phyloP scores from a whole-genome alignment of 2,888 invertebrate species.

The Eulithis prunata region DNA sequence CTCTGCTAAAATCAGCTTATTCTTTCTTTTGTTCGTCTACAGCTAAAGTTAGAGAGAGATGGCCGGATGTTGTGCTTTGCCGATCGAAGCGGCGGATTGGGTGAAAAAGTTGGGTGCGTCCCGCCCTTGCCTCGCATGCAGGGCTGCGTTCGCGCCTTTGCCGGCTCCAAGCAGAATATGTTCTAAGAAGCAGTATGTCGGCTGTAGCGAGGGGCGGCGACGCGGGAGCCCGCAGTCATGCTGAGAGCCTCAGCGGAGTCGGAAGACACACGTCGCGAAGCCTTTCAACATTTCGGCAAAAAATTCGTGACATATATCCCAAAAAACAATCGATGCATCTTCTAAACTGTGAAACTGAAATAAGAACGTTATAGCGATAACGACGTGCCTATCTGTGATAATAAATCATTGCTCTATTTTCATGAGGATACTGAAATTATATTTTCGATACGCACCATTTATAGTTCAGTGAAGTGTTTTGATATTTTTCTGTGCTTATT shows the following conservation, averaged over 20 bases:
- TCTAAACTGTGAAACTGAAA: constrained; percentile 56
- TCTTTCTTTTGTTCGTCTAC: constrained; percentile 45
- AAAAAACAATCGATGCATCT: constrained; percentile 59
- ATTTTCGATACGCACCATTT: constrained; percentile 59
- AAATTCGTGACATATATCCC: constrained; percentile 73
- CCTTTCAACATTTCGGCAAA: constrained; percentile 72
- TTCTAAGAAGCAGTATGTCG: constrained; percentile 81
- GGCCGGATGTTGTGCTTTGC: constrained; percentile 41
- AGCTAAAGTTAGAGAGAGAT: constrained; percentile 56
- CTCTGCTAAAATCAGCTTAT: constrained; percentile 46
- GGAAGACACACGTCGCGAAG: constrained; percentile 80
- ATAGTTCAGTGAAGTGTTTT: constrained; percentile 74
- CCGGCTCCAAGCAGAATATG: constrained; percentile 66
- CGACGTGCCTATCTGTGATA: constrained; percentile 77
- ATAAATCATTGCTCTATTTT: constrained; percentile 61
- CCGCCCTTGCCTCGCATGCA: constrained; percentile 69
- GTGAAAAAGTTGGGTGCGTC: constrained; percentile 70
- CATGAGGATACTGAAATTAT: constrained; percentile 69
- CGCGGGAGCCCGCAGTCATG: constrained; percentile 84
- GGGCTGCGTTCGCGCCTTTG: constrained; percentile 77
- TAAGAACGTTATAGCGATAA: constrained; percentile 73
- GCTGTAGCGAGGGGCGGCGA: constrained; percentile 78
- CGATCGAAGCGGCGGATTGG: constrained; percentile 65
- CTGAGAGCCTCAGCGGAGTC: constrained; percentile 81
- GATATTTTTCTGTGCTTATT: constrained; percentile 57